Evolutionary conservation across 2,888 invertebrate genomes (phyloP), one percentile per base, ranked within the genome.

Genomic region (Physocephala rufipes): DNA sequence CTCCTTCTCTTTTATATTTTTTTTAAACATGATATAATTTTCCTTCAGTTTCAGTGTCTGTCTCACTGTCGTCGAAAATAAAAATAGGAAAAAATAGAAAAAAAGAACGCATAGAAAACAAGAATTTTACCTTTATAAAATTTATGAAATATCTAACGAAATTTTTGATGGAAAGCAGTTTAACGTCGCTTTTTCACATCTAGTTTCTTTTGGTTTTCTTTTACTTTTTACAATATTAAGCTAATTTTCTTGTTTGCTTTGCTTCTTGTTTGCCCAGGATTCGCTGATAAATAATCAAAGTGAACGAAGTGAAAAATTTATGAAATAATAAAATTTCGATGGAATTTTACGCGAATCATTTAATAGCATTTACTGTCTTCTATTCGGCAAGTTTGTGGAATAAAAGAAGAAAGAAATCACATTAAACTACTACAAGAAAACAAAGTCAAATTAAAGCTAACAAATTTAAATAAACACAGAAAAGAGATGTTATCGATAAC

Each of bases 251-350:
- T 43, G 24, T 65, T 65, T 0, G 5, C 3, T n/a, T 5, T 53
- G 53, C 51, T n/a, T n/a, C n/a, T n/a, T n/a, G n/a, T n/a, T n/a
- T n/a, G 26, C 16, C 53, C 26, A 64, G 12, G 26, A 9, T 53
- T 15, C 21, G 43, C 28, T 47, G 28, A 45, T 59, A 67, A 58
- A 67, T 58, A 28, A 58, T 28, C 45, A 59, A 30, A 59, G 5
- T 36, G 24, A 49, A 69, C 68, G 62, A 61, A 51, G 16, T 21
- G 28, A 61, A 62, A 36, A 49, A 62, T 69, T 59, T 45, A 67
- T 58, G 67, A n/a, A 67, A 67, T 67, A 67, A 67, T 67, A 58
- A 58, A 58, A 67, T 67, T 67, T 59, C 58, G 24, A 67, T 47
- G 67, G 45, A 67, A 43, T 28, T n/a, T 55, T 43, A 45, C 43